Evolutionary conservation across 2,113 vertebrate genomes (phyloP).

Genomic region (Urocitellus parryii): DNA sequence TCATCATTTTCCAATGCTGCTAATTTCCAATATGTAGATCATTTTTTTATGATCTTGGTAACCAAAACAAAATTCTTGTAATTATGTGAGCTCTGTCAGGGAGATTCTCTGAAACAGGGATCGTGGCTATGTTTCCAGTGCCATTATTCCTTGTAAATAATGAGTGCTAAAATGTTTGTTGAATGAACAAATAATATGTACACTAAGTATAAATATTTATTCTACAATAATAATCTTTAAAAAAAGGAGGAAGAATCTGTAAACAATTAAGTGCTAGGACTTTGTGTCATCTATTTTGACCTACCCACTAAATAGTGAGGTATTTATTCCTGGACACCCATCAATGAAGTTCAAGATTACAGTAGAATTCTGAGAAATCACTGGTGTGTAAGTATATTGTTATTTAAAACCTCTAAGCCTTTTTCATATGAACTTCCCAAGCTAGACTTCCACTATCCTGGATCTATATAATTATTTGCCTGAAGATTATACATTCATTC

Average conservation of each 20-base stretch:
- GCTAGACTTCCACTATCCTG: neutral
- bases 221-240: neutral
- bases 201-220: neutral
- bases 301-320: neutral
- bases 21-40: neutral
- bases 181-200: neutral
- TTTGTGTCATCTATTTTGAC: neutral
- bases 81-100: neutral
- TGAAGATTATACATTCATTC: neutral
- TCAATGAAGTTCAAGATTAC: neutral
- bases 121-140: neutral
- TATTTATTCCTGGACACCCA: neutral
- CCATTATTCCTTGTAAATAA: too few relatives aligned
- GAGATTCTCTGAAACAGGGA: neutral
- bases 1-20: neutral
- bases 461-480: neutral
- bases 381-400: neutral
- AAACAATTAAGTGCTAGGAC: neutral
- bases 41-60: neutral
- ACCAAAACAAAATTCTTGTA: neutral
- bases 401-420: neutral
- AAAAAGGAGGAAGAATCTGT: neutral
- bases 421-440: neutral
- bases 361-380: neutral
- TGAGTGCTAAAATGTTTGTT: neutral